These are phyloP conservation scores for Anneissia japonica DNA, from an alignment of 35 echinoderm and acorn worm genomes.

Conservation along the genomic window DNA sequence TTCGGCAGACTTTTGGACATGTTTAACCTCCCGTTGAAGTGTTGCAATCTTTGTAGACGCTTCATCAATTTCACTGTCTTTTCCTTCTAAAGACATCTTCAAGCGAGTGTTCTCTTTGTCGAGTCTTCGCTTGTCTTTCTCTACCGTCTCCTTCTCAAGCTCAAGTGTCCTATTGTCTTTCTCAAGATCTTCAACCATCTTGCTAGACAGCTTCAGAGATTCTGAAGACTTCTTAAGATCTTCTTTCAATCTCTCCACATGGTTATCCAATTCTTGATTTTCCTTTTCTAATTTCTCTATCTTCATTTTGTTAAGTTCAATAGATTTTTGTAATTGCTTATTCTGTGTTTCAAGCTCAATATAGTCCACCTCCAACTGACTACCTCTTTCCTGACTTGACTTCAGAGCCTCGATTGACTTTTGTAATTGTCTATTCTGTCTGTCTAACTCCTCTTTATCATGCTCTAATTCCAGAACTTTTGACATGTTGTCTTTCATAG, in stretches of 20 bases:
- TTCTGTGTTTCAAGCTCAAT: slow-evolving; percentile 80
- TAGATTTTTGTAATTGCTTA: slow-evolving; percentile 52
- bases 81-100: slow-evolving; percentile 59
- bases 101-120: slow-evolving; percentile 91
- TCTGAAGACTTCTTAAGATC: slow-evolving; percentile 58
- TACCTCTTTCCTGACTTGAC: slow-evolving; percentile 59
- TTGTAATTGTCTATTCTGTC: slow-evolving; percentile 82
- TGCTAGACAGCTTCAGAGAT: slow-evolving; percentile 58
- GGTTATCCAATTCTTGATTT: slow-evolving; percentile 77
- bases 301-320: slow-evolving; percentile 58
- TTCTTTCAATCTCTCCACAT: slow-evolving; percentile 53
- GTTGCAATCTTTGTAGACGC: slow-evolving; percentile 58
- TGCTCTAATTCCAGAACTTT: slow-evolving; percentile 68
- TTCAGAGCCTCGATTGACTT: slow-evolving; percentile 72
- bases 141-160: slow-evolving; percentile 49
- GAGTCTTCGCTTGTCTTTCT: slow-evolving; percentile 53
- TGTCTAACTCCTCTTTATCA: slow-evolving; percentile 85
- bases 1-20: slow-evolving; percentile 55
- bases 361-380: slow-evolving; percentile 90
- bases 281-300: slow-evolving; percentile 72
- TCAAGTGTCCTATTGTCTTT: slow-evolving; percentile 60
- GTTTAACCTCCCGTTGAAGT: slow-evolving; percentile 73
- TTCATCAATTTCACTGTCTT: slow-evolving; percentile 67
- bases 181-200: slow-evolving; percentile 75
- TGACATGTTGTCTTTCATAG: slow-evolving; percentile 56